Conservation (phyloP, 2,797 vertebrate species). For the Cossypha dichroa region DNA sequence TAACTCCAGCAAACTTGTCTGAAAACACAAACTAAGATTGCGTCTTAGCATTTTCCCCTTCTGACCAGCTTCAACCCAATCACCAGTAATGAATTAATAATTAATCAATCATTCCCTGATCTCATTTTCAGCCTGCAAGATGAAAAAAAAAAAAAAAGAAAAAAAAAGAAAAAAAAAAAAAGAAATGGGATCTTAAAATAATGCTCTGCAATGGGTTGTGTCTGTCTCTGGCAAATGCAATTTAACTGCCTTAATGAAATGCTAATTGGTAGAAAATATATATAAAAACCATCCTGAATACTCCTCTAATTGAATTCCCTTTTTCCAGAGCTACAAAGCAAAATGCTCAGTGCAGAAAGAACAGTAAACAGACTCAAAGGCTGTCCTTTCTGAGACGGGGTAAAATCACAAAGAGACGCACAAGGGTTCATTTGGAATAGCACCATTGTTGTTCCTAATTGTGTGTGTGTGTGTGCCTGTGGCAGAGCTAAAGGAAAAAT, state of each 20-base stretch:
- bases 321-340: constrained; percentile 37
- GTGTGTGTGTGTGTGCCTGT: not conserved
- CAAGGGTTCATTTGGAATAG: not conserved
- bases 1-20: not conserved
- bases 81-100: constrained; percentile 65
- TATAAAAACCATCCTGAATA: constrained; percentile 66
- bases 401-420: not conserved
- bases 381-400: not conserved
- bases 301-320: constrained; percentile 68
- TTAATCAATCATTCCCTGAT: constrained; percentile 57
- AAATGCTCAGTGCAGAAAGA: constrained; percentile 8
- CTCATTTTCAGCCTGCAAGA: constrained; percentile 61
- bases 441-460: constrained; percentile 14
- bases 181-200: constrained; percentile 63
- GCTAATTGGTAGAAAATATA: constrained; percentile 75
- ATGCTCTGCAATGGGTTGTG: constrained; percentile 54
- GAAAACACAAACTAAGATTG: not conserved
- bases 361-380: constrained; percentile 45
- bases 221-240: constrained; percentile 72
- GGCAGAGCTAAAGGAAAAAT: constrained; percentile 37
- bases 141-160: too few relatives aligned
- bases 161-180: not conserved
- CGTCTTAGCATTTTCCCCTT: not conserved
- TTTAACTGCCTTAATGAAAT: constrained; percentile 77
- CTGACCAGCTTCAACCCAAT: not conserved